Evolutionary conservation across 2,888 invertebrate species (phyloP).

Genomic region (Clepsis dumicolana): DNA sequence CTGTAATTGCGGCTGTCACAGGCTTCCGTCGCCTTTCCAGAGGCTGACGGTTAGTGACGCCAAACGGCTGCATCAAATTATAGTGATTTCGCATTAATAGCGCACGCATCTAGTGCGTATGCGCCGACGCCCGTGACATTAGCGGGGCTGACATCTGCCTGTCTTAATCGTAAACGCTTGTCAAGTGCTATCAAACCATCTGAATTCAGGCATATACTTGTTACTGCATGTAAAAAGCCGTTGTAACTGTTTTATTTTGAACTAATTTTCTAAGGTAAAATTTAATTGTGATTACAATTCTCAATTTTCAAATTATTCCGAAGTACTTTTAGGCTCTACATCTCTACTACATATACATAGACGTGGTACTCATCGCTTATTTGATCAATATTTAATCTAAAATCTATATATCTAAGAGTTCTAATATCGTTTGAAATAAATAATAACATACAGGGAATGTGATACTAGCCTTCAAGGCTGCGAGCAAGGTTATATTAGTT

Average conservation of each 20-base stretch:
- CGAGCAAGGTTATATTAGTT: too few species aligned
- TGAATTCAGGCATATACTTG: background rate
- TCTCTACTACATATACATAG: too few species aligned
- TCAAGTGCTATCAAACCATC: slow-evolving; percentile 1
- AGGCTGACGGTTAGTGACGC: slow-evolving; percentile 72
- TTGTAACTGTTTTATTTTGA: background rate
- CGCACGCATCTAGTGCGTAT: slow-evolving; percentile 72
- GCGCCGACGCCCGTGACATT: slow-evolving; percentile 72
- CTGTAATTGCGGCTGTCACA: slow-evolving; percentile 85
- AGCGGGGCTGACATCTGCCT: slow-evolving; percentile 57
- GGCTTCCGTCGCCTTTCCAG: slow-evolving; percentile 83
- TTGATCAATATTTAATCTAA: too few species aligned
- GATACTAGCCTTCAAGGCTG: too few species aligned
- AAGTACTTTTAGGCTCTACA: too few species aligned
- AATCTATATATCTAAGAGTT: too few species aligned
- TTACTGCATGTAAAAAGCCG: background rate
- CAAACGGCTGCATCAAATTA: slow-evolving; percentile 77
- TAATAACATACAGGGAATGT: too few species aligned
- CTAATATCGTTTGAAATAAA: too few species aligned
- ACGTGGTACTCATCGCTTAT: too few species aligned
- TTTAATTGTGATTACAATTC: too few species aligned
- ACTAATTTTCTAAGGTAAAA: too few species aligned
- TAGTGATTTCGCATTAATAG: slow-evolving; percentile 83
- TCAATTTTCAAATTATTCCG: too few species aligned
- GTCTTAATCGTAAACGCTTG: slow-evolving; percentile 23